These are phyloP conservation scores for Crotalus helleri DNA, from an alignment of 2,113 vertebrate genomes.

Conservation along the genomic window DNA sequence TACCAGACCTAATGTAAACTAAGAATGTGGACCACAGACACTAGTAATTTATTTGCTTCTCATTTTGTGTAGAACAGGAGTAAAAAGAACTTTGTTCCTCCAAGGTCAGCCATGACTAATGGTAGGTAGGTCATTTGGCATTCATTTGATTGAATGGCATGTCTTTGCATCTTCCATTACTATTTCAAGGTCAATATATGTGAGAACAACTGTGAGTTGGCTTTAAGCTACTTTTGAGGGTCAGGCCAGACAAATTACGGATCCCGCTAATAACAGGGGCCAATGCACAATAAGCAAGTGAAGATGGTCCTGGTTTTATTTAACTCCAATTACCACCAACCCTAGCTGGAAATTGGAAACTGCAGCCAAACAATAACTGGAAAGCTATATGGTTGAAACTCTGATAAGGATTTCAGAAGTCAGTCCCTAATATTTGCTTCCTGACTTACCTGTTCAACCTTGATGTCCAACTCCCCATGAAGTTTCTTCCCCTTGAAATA, in stretches of 20 bases:
- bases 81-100: not conserved
- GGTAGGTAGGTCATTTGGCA: not conserved
- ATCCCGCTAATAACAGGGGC: not conserved
- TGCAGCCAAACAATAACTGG: not conserved
- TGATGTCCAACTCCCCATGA: slow-evolving; percentile 86
- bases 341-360: not conserved
- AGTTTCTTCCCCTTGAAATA: slow-evolving; percentile 86
- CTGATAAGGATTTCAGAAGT: not conserved
- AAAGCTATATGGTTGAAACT: not conserved
- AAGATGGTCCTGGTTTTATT: not conserved
- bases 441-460: slow-evolving; percentile 82
- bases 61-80: not conserved
- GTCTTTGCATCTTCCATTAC: not conserved
- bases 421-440: not conserved
- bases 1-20: not conserved
- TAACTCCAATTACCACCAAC: not conserved
- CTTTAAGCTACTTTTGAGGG: not conserved
- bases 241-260: not conserved
- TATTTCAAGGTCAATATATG: not conserved
- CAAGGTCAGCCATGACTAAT: not conserved
- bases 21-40: not conserved
- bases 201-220: not conserved
- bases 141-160: not conserved
- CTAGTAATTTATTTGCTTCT: not conserved
- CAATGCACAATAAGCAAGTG: not conserved